These are phyloP conservation scores for Xiphorhynchus elegans DNA, from an alignment of 2,113 vertebrate species.

Conservation along the genomic window DNA sequence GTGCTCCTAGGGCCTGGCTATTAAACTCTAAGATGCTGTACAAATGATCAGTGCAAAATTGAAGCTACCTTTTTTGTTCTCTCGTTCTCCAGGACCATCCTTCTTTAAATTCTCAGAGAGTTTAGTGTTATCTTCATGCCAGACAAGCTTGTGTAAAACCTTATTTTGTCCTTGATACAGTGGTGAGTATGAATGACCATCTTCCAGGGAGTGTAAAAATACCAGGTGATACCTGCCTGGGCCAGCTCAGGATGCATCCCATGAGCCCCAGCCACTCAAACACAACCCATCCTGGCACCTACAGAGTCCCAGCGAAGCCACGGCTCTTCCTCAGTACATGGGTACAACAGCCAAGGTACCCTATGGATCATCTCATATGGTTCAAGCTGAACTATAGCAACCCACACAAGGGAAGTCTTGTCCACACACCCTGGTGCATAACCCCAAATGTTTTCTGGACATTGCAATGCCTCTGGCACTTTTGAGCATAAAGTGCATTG, in stretches of 20 bases:
- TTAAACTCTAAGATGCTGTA: not conserved
- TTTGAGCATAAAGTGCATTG: not conserved
- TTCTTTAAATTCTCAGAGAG: not conserved
- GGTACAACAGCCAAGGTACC: not conserved
- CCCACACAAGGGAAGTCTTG: not conserved
- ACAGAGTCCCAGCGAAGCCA: not conserved
- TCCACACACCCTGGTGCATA: not conserved
- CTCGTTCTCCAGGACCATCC: not conserved
- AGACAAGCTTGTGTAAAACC: not conserved
- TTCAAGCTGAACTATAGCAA: not conserved
- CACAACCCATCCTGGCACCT: not conserved
- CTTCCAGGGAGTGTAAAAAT: not conserved
- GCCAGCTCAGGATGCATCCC: not conserved
- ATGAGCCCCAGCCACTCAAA: not conserved
- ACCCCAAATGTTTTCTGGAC: not conserved
- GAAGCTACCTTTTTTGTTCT: not conserved
- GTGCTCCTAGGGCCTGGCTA: not conserved
- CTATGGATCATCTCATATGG: not conserved
- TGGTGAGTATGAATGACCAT: not conserved
- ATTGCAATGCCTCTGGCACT: not conserved
- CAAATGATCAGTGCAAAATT: not conserved
- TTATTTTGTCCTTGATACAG: not conserved
- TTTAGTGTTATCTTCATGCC: not conserved
- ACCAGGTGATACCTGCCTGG: not conserved
- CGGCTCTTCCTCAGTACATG: accelerated